These are phyloP conservation scores for Larimichthys polyactis DNA, from an alignment of 2,113 vertebrate species.

Conservation along the genomic window DNA sequence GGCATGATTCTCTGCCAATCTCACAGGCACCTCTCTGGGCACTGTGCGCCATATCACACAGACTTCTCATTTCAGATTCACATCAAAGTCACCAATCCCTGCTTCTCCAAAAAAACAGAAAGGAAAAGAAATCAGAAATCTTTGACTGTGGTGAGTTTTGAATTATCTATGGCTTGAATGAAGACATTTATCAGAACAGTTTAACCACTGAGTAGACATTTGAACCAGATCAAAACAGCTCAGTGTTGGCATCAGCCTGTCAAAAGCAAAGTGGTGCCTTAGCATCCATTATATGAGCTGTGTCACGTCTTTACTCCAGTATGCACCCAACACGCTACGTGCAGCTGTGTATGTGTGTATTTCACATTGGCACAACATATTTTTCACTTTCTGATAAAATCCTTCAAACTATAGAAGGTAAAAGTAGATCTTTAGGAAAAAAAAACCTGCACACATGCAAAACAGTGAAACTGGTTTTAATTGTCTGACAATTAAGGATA, in stretches of 20 bases:
- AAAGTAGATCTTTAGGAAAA: not conserved
- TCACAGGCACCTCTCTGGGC: conserved; percentile 65
- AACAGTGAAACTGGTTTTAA: not conserved
- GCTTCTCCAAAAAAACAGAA: not conserved
- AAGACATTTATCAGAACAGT: conserved; percentile 55
- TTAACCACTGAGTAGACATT: conserved; percentile 55
- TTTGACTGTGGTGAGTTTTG: conserved; percentile 46
- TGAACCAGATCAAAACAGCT: conserved; percentile 62
- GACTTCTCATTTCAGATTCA: conserved; percentile 63
- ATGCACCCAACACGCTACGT: not conserved
- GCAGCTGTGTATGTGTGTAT: not conserved
- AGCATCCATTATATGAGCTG: conserved; percentile 30
- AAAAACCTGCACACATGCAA: not conserved
- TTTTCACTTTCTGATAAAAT: not conserved
- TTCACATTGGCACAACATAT: not conserved
- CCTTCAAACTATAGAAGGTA: not conserved
- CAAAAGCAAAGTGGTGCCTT: conserved; percentile 30
- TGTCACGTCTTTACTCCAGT: conserved; percentile 23
- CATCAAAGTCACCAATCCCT: conserved; percentile 62
- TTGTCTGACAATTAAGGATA: not conserved
- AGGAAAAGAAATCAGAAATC: not conserved
- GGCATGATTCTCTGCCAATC: conserved; percentile 54
- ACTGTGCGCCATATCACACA: conserved; percentile 47
- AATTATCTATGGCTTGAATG: conserved; percentile 43
- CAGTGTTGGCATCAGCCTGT: conserved; percentile 42